Evolutionary conservation across 2,797 vertebrate species (phyloP).

Genomic region (Mormyrops boulengeri): DNA sequence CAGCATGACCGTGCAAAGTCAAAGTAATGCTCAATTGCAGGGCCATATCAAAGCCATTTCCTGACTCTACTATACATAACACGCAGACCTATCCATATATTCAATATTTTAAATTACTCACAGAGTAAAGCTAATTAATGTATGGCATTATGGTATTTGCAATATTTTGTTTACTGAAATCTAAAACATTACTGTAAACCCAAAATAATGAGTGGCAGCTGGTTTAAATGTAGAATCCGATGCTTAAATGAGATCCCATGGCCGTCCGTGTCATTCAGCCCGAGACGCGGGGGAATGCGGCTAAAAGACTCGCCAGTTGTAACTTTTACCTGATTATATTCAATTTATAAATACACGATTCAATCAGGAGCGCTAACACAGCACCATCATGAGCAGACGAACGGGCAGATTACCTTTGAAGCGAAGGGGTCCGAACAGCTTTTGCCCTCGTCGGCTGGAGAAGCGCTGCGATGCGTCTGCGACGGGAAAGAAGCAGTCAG

Average conservation of each 20-base stretch:
- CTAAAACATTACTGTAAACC: not conserved
- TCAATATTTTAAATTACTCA: not conserved
- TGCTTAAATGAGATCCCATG: not conserved
- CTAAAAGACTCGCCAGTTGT: not conserved
- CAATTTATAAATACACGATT: not conserved
- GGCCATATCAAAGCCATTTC: not conserved
- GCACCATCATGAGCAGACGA: not conserved
- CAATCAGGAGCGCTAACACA: not conserved
- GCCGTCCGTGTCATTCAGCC: slow-evolving; percentile 4
- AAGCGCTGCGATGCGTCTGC: slow-evolving; percentile 41
- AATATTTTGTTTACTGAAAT: not conserved
- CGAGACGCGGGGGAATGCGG: not conserved
- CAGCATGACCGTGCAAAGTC: not conserved
- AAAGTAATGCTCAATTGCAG: not conserved
- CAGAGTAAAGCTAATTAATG: not conserved
- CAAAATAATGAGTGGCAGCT: not conserved
- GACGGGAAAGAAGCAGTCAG: slow-evolving; percentile 48
- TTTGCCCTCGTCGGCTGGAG: slow-evolving; percentile 34
- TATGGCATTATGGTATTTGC: not conserved
- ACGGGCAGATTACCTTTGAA: slow-evolving; percentile 44
- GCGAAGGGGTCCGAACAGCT: slow-evolving; percentile 29
- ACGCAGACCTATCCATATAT: not conserved
- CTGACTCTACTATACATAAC: not conserved
- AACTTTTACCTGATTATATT: not conserved
- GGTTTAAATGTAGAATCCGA: not conserved